Evolutionary conservation across 2,888 invertebrate genomes (phyloP), one percentile per base, ranked within the genome.

Genomic region (Cancer borealis): DNA sequence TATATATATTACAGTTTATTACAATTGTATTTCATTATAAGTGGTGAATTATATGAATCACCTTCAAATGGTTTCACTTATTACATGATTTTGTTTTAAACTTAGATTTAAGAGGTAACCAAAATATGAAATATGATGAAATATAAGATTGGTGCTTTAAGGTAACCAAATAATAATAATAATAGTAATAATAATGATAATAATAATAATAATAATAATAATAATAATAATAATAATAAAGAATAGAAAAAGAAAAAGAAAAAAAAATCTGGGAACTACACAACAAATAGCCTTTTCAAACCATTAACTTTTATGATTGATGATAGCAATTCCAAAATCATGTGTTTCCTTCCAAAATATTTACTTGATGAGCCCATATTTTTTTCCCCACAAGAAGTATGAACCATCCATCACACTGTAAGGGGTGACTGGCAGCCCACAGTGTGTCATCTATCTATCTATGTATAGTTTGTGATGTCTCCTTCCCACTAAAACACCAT

Each of bases 171-270:
- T 30, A 2, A 12, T 66, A 73, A 66, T 91, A 17, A 91, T 45
- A 66, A 3, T 66, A 91, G 73, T 17, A 39, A 66, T 30, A 66
- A 4, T 39, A 91, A 26, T 66, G 17, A 39, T n/a, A 39, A 60
- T 66, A 73, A 30, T 17, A 66, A 91, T 66, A 66, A 66, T 21
- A 66, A 60, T 39, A 60, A 66, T 60, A 60, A 91, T 54, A 26
- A 60, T 30, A 91, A 26, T 91, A 66, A 66, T 66, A 66, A 5
- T 21, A 21, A 21, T 21, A 66, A n/a, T n/a, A n/a, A n/a, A n/a
- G n/a, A n/a, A n/a, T n/a, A n/a, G n/a, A n/a, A n/a, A 84, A 39
- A 84, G 10, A 12, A n/a, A 84, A 26, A 21, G 1, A 26, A 73
- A 26, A 26, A 73, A 14, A 6, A 1, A 26, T 26, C n/a, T 79